A percentile compares a stretch with the other conserved stretches of the same genome.
Evolutionary conservation across 1,140 invertebrate species (phyloP).

Genomic region (Macrobrachium rosenbergii): DNA sequence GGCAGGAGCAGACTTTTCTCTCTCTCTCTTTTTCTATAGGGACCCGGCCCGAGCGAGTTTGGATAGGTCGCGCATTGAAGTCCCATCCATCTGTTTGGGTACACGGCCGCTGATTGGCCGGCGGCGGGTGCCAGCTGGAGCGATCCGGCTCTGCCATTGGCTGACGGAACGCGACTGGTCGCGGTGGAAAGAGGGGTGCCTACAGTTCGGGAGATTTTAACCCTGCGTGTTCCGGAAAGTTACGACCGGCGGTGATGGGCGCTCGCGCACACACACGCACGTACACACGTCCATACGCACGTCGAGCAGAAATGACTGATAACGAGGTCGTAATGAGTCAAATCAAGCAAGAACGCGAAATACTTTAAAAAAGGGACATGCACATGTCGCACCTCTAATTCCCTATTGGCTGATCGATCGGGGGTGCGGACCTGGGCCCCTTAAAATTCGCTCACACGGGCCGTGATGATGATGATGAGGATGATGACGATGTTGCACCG

Average conservation of each 20-base stretch:
- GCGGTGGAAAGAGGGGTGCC: conserved; percentile 28
- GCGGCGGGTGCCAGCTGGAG: conserved; percentile 57
- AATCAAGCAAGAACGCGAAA: too few relatives aligned
- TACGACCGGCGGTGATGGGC: too few relatives aligned
- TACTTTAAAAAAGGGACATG: background rate
- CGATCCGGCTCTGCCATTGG: conserved; percentile 41
- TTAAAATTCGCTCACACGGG: conserved; percentile 41
- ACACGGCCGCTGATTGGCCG: conserved; percentile 51
- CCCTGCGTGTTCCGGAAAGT: too few relatives aligned
- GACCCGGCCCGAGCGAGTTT: conserved; percentile 52
- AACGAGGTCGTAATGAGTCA: too few relatives aligned
- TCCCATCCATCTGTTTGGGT: conserved; percentile 58
- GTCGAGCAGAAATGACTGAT: too few relatives aligned
- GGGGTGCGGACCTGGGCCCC: conserved; percentile 10
- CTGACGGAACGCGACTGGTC: conserved; percentile 46
- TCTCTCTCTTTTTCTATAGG: conserved; percentile 31
- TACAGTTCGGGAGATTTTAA: conserved; percentile 17
- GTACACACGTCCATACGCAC: too few relatives aligned
- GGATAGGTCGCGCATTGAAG: conserved; percentile 59
- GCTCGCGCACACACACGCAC: too few relatives aligned
- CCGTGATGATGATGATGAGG: too few relatives aligned
- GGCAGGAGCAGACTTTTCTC: background rate
- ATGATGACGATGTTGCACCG: conserved; percentile 30
- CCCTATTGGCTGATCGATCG: conserved; percentile 56
- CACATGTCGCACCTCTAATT: conserved; percentile 35